Evolutionary conservation across 2,113 vertebrate species (phyloP).

Genomic region (Malurus cyaneus): DNA sequence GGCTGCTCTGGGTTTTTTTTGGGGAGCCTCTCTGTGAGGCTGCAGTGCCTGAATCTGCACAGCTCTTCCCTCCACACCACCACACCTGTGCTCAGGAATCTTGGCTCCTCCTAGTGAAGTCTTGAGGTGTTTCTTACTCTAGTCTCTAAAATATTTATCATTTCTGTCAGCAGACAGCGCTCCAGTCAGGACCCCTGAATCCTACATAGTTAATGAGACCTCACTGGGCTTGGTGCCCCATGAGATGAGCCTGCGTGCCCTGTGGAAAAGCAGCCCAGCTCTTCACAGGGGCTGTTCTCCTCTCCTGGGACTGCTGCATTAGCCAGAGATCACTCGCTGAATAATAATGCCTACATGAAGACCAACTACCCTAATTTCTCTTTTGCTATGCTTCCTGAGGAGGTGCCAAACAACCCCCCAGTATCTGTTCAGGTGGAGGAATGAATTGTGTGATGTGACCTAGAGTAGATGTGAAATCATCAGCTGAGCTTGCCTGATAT

Average conservation of each 20-base stretch:
- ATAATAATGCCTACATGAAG: neutral
- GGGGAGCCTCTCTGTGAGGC: neutral
- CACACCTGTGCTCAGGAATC: neutral
- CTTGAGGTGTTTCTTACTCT: neutral
- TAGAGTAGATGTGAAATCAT: neutral
- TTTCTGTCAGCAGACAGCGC: neutral
- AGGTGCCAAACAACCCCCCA: neutral
- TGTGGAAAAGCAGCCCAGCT: neutral
- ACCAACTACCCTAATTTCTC: neutral
- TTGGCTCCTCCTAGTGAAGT: rapidly evolving
- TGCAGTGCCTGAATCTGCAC: neutral
- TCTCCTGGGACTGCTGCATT: neutral
- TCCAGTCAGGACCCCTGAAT: neutral
- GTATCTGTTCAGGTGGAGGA: neutral
- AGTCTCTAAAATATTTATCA: neutral
- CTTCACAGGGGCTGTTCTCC: neutral
- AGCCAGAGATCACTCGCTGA: neutral
- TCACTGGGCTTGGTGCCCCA: neutral
- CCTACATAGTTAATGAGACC: neutral
- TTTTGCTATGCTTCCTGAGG: neutral
- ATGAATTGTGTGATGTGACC: neutral
- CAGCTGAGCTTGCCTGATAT: neutral
- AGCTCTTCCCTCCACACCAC: neutral
- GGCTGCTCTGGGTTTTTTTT: neutral
- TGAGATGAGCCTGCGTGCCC: neutral